Evolutionary conservation across 2,113 vertebrate species (phyloP).

Genomic region (Acrocephalus kingi): DNA sequence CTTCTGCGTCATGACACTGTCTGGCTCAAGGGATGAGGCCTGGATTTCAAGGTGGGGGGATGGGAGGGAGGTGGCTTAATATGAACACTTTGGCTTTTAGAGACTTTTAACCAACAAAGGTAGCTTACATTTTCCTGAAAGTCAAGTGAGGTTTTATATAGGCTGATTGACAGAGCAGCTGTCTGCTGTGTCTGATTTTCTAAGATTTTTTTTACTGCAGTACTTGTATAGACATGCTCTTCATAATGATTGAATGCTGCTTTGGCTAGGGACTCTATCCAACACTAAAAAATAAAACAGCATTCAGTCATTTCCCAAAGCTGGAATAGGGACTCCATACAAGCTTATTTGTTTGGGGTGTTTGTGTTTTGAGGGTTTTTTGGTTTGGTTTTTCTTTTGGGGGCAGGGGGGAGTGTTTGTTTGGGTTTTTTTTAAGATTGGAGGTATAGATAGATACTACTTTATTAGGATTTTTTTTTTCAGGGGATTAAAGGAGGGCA

Average conservation of each 20-base stretch:
- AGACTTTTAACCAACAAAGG: background rate
- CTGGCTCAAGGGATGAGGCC: background rate
- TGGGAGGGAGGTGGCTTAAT: background rate
- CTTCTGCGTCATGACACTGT: background rate
- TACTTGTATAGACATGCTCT: background rate
- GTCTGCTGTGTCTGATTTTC: background rate
- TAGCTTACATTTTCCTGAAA: background rate
- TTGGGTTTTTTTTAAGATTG: background rate
- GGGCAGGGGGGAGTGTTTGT: accelerated
- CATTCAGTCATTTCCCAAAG: background rate
- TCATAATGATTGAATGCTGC: background rate
- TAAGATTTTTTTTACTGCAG: background rate
- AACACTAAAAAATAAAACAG: background rate
- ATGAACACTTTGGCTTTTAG: background rate
- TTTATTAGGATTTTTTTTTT: background rate
- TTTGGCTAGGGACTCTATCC: background rate
- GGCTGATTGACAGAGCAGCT: background rate
- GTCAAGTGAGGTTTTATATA: background rate
- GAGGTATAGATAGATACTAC: accelerated
- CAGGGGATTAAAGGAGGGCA: accelerated
- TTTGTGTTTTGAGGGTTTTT: background rate
- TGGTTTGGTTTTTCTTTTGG: background rate
- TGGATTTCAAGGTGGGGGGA: background rate
- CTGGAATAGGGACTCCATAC: background rate
- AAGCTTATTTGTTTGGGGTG: background rate